Percentiles rank a stretch among this genome's conserved stretches.
Evolutionary conservation across 2,113 vertebrate species (phyloP).

Genomic region (Psephotus haematonotus): DNA sequence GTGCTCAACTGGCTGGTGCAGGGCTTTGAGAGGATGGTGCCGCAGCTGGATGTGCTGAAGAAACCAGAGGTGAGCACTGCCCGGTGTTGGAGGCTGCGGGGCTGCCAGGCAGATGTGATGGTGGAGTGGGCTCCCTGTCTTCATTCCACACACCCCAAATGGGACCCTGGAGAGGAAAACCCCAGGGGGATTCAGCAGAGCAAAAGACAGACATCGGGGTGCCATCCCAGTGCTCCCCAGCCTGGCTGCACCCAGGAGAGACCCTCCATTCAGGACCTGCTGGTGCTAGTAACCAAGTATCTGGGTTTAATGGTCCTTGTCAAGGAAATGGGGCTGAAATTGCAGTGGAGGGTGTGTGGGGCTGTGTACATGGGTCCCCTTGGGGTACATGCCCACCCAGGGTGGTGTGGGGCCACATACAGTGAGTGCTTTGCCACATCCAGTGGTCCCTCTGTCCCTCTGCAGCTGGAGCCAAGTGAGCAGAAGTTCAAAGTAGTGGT

Average conservation of each 20-base stretch:
- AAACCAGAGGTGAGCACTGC: constrained; percentile 50
- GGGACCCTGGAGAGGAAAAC: neutral
- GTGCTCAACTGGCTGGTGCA: too few relatives aligned
- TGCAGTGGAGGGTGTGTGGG: neutral
- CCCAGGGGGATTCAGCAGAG: neutral
- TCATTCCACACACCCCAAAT: neutral
- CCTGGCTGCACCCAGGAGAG: fast-evolving
- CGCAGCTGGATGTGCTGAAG: constrained; percentile 48
- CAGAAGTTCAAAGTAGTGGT: fast-evolving
- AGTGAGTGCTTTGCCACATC: neutral
- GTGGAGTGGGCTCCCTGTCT: fast-evolving
- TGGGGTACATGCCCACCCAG: too few relatives aligned
- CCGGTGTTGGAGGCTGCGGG: fast-evolving
- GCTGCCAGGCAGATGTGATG: neutral
- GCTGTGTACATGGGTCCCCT: neutral
- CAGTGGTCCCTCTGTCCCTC: neutral
- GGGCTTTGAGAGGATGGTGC: constrained; percentile 74
- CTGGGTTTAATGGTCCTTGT: neutral
- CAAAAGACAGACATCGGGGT: neutral
- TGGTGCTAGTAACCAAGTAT: fast-evolving
- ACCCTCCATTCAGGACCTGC: fast-evolving
- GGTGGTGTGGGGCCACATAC: neutral
- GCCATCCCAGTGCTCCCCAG: fast-evolving
- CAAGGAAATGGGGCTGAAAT: neutral
- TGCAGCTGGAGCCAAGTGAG: neutral